A percentile compares a stretch with the other conserved stretches of the same genome.
These are phyloP conservation scores for Hesperophylax magnus DNA, from an alignment of 1,140 invertebrate species.

Conservation along the genomic window DNA sequence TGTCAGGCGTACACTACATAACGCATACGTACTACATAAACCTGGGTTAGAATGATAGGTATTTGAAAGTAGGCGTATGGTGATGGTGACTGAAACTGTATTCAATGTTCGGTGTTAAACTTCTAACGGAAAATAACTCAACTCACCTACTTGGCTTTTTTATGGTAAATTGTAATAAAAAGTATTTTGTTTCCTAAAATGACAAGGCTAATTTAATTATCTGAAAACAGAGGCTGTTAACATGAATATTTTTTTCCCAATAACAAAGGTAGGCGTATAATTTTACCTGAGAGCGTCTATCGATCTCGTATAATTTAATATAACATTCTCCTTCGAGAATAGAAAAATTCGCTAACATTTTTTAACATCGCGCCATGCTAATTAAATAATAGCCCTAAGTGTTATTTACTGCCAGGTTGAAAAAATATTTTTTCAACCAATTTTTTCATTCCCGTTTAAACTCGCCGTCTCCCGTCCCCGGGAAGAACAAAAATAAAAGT, in stretches of 20 bases:
- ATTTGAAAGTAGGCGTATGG: too few relatives aligned
- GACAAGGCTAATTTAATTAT: constrained; percentile 32
- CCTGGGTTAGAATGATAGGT: too few relatives aligned
- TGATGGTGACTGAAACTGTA: too few relatives aligned
- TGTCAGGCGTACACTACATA: too few relatives aligned
- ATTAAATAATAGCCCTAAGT: constrained; percentile 57
- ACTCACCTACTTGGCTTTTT: too few relatives aligned
- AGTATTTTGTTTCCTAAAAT: constrained; percentile 1
- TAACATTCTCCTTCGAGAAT: constrained; percentile 54
- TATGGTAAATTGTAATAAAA: too few relatives aligned
- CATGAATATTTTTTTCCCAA: constrained; percentile 31
- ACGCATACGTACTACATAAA: too few relatives aligned
- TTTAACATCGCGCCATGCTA: constrained; percentile 51
- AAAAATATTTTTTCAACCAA: constrained; percentile 50
- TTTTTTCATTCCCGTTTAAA: too few relatives aligned
- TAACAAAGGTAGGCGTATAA: constrained; percentile 38
- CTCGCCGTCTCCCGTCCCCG: too few relatives aligned
- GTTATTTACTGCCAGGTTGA: constrained; percentile 54
- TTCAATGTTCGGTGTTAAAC: too few relatives aligned
- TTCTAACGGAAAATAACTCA: too few relatives aligned
- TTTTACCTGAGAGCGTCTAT: constrained; percentile 44
- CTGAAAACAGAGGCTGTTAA: neutral
- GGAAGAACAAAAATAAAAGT: constrained; percentile 38
- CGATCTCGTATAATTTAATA: constrained; percentile 57
- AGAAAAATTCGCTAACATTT: constrained; percentile 53